Base-by-base conservation (phyloP, 2,888 invertebrate genomes). In the Odontocolon sp. region DNA sequence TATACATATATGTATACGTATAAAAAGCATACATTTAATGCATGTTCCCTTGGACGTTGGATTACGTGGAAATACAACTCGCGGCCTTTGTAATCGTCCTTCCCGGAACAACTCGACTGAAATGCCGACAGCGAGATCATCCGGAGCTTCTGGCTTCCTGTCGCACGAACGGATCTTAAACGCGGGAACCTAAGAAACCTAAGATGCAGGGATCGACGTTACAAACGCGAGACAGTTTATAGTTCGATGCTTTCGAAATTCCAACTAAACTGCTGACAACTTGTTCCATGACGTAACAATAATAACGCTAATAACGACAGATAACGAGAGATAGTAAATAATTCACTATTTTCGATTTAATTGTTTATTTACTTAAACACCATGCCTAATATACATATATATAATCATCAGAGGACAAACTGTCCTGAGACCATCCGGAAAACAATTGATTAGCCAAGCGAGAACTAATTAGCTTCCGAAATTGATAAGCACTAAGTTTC, bases 101-200 rank as follows among this genome's bases (percentile, higher is more conserved):
- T 85, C 85, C 83, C 80, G 83, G 85, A 84, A 84, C 80, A 79
- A 56, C 38, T 40, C 63, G 57, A 63, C 52, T 28, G 18, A 16
- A 42, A 40, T 18, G 26, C 5, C 18, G 36, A 14, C 28, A 40
- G 40, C 6, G 23, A 31, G 68, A 61, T 67, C 68, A 47, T 61
- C 45, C 38, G 66, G n/a, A 42, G 23, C 23, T 28, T 45, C 40
- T 66, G 21, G 47, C 67, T 75, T 61, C 61, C 69, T 54, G 68
- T 57, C 23, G 3, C 28, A n/a, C 14, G 14, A 28, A 31, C 16
- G 33, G n/a, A n/a, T n/a, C n/a, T n/a, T n/a, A n/a, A 52, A 54
- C 56, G 54, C 16, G 2, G 18, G 21, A 28, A 42, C 18, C 2
- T 9, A n/a, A 42, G 42, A 42, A 42, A 3, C 16, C 42, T 1